Evolutionary conservation across 2,888 invertebrate genomes (phyloP).

Genomic region (Dilophus febrilis): DNA sequence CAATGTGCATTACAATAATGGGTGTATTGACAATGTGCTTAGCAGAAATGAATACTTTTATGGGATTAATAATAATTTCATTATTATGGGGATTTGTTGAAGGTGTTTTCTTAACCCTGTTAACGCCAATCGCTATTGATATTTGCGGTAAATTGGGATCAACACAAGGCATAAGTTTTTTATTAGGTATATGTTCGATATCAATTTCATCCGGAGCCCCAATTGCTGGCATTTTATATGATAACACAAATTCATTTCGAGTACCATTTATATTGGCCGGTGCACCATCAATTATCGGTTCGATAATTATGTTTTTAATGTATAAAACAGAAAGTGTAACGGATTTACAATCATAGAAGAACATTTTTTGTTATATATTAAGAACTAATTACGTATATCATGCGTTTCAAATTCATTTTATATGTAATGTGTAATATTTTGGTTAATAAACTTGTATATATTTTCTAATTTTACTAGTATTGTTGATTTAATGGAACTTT

Average conservation of each 20-base stretch:
- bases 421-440: too few relatives aligned
- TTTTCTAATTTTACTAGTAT: too few relatives aligned
- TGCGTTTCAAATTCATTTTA: too few relatives aligned
- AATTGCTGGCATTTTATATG: constrained; percentile 56
- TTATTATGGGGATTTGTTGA: constrained; percentile 79
- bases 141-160: constrained; percentile 65
- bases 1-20: too few relatives aligned
- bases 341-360: too few relatives aligned
- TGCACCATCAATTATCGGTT: constrained; percentile 41
- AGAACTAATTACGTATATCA: too few relatives aligned
- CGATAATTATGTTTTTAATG: too few relatives aligned
- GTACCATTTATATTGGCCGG: constrained; percentile 70
- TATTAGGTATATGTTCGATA: constrained; percentile 70
- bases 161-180: constrained; percentile 80
- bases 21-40: constrained; percentile 61
- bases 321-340: too few relatives aligned
- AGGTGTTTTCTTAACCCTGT: constrained; percentile 78
- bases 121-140: constrained; percentile 85
- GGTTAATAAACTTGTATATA: too few relatives aligned
- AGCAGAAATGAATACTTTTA: constrained; percentile 48
- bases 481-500: too few relatives aligned
- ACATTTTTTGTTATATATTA: too few relatives aligned
- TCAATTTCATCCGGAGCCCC: constrained; percentile 78
- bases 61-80: constrained; percentile 46
- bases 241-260: constrained; percentile 44